Conservation (phyloP, 2,888 invertebrate species). For the Microplitis manilae region DNA sequence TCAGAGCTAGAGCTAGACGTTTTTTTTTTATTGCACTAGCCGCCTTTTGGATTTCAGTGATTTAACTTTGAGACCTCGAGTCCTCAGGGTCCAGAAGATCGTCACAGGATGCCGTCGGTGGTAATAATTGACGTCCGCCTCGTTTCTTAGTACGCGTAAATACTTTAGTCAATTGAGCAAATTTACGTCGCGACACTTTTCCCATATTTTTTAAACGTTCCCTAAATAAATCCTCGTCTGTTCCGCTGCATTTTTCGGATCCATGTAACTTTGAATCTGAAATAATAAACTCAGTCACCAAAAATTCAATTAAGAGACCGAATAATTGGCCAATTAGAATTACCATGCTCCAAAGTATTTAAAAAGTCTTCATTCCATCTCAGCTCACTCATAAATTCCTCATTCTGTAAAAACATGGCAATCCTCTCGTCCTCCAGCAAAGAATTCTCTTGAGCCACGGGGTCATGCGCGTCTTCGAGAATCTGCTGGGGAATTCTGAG, state of each 20-base stretch:
- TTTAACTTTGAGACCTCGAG: slow-evolving; percentile 56
- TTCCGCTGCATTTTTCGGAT: slow-evolving; percentile 69
- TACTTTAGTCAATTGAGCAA: slow-evolving; percentile 84
- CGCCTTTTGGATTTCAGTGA: slow-evolving; percentile 50
- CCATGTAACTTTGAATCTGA: slow-evolving; percentile 66
- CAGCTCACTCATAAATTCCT: slow-evolving; percentile 90
- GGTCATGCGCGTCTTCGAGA: slow-evolving; percentile 51
- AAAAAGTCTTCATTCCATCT: slow-evolving; percentile 91
- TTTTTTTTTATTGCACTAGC: slow-evolving; percentile 16
- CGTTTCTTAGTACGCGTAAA: slow-evolving; percentile 77
- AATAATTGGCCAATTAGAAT: slow-evolving; percentile 48
- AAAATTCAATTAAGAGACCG: not conserved
- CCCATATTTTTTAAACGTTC: slow-evolving; percentile 88
- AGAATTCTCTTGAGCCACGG: slow-evolving; percentile 60
- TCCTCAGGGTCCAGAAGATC: slow-evolving; percentile 69
- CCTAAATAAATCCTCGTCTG: slow-evolving; percentile 81
- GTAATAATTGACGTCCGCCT: slow-evolving; percentile 66
- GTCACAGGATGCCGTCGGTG: slow-evolving; percentile 69
- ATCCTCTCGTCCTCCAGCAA: slow-evolving; percentile 90
- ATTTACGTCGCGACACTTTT: slow-evolving; percentile 87
- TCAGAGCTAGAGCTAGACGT: slow-evolving; percentile 17
- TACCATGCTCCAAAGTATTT: slow-evolving; percentile 85
- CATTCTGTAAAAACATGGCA: slow-evolving; percentile 89
- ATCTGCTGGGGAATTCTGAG: slow-evolving; percentile 76
- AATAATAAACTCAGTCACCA: slow-evolving; percentile 5